These are phyloP conservation scores for Psilopogon haemacephalus DNA, from an alignment of 2,113 vertebrate species.

Conservation along the genomic window DNA sequence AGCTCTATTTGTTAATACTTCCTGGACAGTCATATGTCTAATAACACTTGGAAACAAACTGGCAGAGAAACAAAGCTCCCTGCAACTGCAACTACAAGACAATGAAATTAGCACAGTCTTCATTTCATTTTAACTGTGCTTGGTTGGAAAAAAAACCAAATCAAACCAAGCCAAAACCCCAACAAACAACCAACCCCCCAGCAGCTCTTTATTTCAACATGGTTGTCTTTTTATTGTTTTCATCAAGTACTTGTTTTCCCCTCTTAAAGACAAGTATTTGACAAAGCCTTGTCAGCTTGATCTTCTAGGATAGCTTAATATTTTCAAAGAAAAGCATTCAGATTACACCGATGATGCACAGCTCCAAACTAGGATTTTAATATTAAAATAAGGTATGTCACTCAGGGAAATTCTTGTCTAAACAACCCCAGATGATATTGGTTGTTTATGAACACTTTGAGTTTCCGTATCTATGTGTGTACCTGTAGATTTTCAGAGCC, in stretches of 20 bases:
- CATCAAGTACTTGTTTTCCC: background rate
- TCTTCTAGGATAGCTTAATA: background rate
- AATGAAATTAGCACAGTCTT: slow-evolving; percentile 28
- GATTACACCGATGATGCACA: background rate
- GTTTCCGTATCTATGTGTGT: background rate
- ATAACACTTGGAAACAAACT: slow-evolving; percentile 56
- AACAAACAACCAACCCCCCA: background rate
- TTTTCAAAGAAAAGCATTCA: slow-evolving; percentile 22
- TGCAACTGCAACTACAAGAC: background rate
- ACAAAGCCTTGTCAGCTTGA: slow-evolving; percentile 3
- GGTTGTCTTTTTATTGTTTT: background rate
- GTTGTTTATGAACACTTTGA: background rate
- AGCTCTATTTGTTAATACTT: slow-evolving; percentile 54
- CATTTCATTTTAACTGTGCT: background rate
- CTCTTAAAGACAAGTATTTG: background rate
- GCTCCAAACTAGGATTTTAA: background rate
- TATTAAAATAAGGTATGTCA: background rate
- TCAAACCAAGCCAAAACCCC: background rate
- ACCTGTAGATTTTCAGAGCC: background rate
- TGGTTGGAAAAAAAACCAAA: background rate
- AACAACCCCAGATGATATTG: background rate
- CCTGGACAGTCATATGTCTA: slow-evolving; percentile 52
- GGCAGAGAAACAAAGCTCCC: slow-evolving; percentile 46
- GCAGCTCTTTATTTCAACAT: background rate
- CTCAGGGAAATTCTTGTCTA: background rate